These are phyloP conservation scores for Xestoiulus laeticollis DNA, from an alignment of 2,888 invertebrate genomes.

Conservation along the genomic window DNA sequence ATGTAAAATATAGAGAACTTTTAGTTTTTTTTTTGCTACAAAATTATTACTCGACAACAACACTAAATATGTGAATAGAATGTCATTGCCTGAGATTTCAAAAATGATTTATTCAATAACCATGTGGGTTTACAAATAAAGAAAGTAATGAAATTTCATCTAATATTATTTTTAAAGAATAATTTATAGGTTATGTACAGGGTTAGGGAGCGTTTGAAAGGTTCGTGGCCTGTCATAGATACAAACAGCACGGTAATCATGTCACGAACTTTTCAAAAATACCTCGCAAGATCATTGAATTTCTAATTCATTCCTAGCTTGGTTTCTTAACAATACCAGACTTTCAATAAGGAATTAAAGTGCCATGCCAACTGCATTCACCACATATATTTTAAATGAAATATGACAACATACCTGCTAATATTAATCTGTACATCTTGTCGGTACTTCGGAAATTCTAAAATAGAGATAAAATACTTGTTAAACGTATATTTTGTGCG, in stretches of 20 bases:
- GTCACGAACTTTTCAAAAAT: too few species aligned
- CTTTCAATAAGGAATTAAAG: neutral
- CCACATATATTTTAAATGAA: neutral
- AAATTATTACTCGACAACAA: neutral
- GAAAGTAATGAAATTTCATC: neutral
- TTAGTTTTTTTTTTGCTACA: neutral
- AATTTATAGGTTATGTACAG: too few species aligned
- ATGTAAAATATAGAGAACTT: neutral
- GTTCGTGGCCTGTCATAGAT: too few species aligned
- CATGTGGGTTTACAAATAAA: neutral
- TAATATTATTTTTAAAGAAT: neutral
- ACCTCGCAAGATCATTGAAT: neutral
- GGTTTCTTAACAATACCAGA: neutral
- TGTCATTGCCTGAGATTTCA: neutral
- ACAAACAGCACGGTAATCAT: too few species aligned
- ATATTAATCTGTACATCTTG: constrained; percentile 15
- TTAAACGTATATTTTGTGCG: neutral
- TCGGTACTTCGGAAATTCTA: neutral
- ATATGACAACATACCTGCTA: neutral
- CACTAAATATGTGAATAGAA: neutral
- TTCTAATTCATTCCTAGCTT: neutral
- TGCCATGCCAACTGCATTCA: neutral
- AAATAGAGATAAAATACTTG: neutral
- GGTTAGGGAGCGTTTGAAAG: too few species aligned
- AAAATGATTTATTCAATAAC: neutral